phyloP scores from a whole-genome alignment of 2,113 vertebrate genomes.

The Toxostoma redivivum region DNA sequence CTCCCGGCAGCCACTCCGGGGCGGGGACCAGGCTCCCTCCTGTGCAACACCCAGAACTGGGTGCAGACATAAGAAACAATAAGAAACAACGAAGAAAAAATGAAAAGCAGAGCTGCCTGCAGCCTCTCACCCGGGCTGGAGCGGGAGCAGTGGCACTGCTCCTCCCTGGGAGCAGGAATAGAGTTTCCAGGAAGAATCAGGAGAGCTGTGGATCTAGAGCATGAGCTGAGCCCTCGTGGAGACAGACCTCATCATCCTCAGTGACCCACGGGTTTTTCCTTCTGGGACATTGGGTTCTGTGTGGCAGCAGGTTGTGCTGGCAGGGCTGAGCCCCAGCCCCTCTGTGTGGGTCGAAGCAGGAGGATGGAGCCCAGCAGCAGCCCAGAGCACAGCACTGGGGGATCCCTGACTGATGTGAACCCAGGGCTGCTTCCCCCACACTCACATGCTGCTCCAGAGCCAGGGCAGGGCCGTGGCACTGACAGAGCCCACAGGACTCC shows the following conservation, averaged over 20 bases:
- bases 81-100: neutral
- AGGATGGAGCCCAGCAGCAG: neutral
- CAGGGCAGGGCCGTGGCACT: neutral
- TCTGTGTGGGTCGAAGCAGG: neutral
- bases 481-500: neutral
- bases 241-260: neutral
- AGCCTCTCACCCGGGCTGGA: neutral
- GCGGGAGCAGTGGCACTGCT: neutral
- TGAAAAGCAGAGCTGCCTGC: neutral
- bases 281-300: neutral
- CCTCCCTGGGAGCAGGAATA: neutral
- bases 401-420: neutral
- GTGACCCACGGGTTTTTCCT: neutral
- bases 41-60: neutral
- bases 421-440: neutral
- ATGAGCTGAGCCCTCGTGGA: neutral
- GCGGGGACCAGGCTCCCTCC: neutral
- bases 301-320: neutral
- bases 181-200: neutral
- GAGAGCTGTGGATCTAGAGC: neutral
- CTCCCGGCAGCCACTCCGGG: neutral
- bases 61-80: neutral
- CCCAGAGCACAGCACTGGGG: neutral
- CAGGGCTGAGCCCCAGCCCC: neutral
- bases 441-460: rapidly evolving